These are phyloP conservation scores for Mnemiopsis leidyi DNA, from an alignment of 37 sponge, comb jelly and placozoan species.

Conservation along the genomic window DNA sequence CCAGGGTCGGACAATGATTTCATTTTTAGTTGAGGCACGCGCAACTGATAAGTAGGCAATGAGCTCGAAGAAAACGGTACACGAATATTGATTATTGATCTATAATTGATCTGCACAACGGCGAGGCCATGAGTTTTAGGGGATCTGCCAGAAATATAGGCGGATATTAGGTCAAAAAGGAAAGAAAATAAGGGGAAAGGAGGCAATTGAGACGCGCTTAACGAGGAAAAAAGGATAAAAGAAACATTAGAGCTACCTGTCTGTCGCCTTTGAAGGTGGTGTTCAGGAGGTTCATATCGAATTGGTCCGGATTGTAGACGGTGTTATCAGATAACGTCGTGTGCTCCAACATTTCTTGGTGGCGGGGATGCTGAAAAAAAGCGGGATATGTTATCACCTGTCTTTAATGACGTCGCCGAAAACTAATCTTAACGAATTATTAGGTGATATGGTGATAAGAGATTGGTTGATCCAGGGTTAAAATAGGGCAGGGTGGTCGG, in stretches of 20 bases:
- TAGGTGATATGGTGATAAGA: not conserved
- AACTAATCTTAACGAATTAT: not conserved
- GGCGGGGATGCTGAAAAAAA: constrained; percentile 52
- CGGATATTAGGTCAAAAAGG: not conserved
- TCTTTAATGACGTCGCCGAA: too few relatives aligned
- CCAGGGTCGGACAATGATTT: not conserved
- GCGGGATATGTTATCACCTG: too few relatives aligned
- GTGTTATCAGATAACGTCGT: constrained; percentile 14
- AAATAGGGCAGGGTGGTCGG: not conserved
- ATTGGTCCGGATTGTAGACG: constrained; percentile 38
- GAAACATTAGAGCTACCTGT: constrained; percentile 26
- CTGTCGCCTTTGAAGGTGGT: constrained; percentile 62
- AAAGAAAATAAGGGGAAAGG: not conserved
- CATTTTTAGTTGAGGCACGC: not conserved
- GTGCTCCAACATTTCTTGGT: constrained; percentile 64
- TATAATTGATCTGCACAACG: not conserved
- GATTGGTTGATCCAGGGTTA: not conserved
- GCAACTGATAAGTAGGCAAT: not conserved
- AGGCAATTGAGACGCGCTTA: not conserved
- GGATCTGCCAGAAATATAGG: not conserved
- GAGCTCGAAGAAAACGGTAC: not conserved
- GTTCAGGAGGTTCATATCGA: constrained; percentile 61
- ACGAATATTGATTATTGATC: not conserved
- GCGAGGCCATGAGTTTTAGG: not conserved
- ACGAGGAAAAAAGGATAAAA: not conserved